Conservation (phyloP, 1,140 invertebrate species). For the Sweltsa coloradensis region DNA sequence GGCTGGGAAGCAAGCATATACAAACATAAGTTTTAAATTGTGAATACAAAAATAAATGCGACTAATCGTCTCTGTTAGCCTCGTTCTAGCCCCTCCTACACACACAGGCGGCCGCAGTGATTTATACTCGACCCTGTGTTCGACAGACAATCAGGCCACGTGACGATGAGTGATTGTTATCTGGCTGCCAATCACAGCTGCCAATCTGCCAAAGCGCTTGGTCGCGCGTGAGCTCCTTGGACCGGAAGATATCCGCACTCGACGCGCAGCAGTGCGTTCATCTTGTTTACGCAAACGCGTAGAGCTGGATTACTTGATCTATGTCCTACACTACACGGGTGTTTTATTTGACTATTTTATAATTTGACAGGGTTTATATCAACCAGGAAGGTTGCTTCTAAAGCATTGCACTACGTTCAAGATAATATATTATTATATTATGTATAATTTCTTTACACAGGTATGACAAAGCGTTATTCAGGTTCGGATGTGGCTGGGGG, state of each 20-base stretch:
- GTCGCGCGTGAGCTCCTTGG: not conserved
- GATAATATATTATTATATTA: too few species aligned
- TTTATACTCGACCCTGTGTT: not conserved
- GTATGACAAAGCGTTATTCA: too few species aligned
- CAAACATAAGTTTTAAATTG: not conserved
- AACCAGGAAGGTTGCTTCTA: too few species aligned
- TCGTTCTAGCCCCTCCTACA: not conserved
- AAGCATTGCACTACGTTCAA: too few species aligned
- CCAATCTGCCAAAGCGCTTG: not conserved
- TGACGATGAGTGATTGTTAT: conserved; percentile 3
- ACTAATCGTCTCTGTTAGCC: not conserved
- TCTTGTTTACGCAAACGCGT: not conserved
- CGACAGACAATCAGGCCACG: conserved; percentile 1
- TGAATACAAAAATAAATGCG: not conserved
- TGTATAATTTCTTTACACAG: too few species aligned
- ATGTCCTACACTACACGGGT: not conserved
- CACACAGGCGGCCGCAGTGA: not conserved
- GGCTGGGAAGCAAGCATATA: not conserved
- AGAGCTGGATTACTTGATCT: not conserved
- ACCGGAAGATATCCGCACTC: not conserved
- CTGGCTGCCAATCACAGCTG: conserved; percentile 3
- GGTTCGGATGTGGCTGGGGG: too few species aligned
- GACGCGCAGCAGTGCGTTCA: not conserved
- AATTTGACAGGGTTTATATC: too few species aligned
- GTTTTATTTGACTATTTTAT: not conserved